Evolutionary conservation across 2,113 vertebrate genomes (phyloP).

Genomic region (Vimba vimba): DNA sequence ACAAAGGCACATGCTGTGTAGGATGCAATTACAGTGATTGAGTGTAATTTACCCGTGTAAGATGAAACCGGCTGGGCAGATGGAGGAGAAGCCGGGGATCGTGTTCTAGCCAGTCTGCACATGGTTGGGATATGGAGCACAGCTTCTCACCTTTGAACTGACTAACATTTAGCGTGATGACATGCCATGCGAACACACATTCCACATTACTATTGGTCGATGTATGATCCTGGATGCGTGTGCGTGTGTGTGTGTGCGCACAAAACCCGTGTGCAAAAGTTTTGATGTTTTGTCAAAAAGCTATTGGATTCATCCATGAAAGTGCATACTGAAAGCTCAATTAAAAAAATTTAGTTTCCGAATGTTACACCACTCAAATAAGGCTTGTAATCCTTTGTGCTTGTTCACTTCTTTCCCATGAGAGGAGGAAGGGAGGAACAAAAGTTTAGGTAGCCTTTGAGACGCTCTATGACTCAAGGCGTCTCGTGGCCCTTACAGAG

Average conservation of each 20-base stretch:
- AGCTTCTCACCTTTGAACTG: conserved; percentile 56
- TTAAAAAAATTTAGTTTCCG: neutral
- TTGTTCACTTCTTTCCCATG: conserved; percentile 73
- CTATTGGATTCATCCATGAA: neutral
- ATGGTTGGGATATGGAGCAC: conserved; percentile 18
- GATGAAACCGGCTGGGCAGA: conserved; percentile 73
- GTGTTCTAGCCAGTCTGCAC: conserved; percentile 62
- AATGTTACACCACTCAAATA: conserved; percentile 51
- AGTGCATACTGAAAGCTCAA: conserved; percentile 6
- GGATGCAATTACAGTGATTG: conserved; percentile 80
- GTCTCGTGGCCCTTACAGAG: conserved; percentile 68
- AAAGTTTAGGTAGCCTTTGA: conserved; percentile 18
- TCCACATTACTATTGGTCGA: conserved; percentile 28
- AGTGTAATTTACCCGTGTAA: conserved; percentile 79
- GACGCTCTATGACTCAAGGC: conserved; percentile 43
- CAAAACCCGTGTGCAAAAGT: neutral
- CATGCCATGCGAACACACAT: conserved; percentile 22
- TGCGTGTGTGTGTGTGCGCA: neutral
- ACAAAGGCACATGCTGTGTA: conserved; percentile 62
- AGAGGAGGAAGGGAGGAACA: conserved; percentile 40
- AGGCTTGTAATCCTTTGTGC: conserved; percentile 70
- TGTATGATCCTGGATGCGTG: neutral
- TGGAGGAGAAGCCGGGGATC: conserved; percentile 64
- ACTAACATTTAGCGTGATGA: conserved; percentile 47
- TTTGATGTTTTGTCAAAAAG: neutral